Base-by-base conservation (phyloP, 2,797 vertebrate genomes). In the Pseudochirops cupreus region DNA sequence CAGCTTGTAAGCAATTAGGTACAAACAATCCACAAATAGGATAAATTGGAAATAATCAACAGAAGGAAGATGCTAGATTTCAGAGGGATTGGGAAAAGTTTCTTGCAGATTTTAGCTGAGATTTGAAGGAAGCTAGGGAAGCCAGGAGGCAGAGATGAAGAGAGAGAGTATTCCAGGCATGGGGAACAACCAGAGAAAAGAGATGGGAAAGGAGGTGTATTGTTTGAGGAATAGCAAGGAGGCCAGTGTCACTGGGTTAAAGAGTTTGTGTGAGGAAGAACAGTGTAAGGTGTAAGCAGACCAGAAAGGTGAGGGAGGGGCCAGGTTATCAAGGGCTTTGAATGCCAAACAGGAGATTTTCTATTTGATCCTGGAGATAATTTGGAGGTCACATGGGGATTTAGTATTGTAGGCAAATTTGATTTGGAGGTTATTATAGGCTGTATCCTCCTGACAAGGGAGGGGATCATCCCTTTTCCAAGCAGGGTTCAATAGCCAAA, bases 301-400 rank as follows among this genome's bases (percentile, higher is more conserved):
- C 67, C 18, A 1, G 39, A 82, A 26, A 82, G 39, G 62, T 1
- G 11, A 21, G 0, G 29, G 26, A 1, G 5, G 46, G 1, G 2
- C 91, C 67, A 3, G 0, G 0, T 12, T 39, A 0, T 0, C 3
- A 82, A 82, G 39, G 74, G 59, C 46, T 92, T 91, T 1, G 5
- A 46, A 82, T 26, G 21, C 2, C 39, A 82, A 62, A 26, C 74
- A 82, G 21, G 21, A 1, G 74, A 82, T 46, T 74, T 74, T 74
- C 33, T 74, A 18, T 74, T 82, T 82, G 74, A 82, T 46, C 74
- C 39, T 82, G 21, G 21, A 82, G 39, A 46, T 0, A 46, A 82
- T 2, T 82, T 46, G 39, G 74, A 82, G 2, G 39, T 82, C 74
- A 82, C 39, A 82, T 9, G 3, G 21, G 39, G 74, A 46, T 82